Conservation (phyloP, 2,888 invertebrate genomes). For the Campoletis raptor region DNA sequence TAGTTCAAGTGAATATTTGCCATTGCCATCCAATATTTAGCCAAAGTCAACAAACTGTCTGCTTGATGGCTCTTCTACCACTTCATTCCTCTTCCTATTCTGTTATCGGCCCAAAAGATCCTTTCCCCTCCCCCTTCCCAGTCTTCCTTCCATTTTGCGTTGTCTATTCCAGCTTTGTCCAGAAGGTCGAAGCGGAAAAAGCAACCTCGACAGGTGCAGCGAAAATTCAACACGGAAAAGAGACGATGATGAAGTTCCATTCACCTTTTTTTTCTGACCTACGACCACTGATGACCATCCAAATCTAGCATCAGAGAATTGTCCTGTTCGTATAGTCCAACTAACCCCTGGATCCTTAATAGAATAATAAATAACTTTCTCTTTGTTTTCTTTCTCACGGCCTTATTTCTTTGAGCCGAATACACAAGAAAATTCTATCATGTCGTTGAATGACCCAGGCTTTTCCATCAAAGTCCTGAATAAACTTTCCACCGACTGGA, state of each 20-base stretch:
- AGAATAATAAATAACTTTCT: conserved; percentile 82
- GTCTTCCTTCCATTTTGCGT: conserved; percentile 63
- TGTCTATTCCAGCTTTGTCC: conserved; percentile 70
- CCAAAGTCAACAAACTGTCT: conserved; percentile 81
- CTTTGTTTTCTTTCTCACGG: conserved; percentile 77
- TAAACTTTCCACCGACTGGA: conserved; percentile 74
- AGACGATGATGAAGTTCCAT: conserved; percentile 48
- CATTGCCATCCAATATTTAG: conserved; percentile 83
- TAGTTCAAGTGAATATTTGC: conserved; percentile 82
- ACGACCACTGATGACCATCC: conserved; percentile 55
- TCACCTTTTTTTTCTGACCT: conserved; percentile 58
- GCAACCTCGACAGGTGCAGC: not conserved
- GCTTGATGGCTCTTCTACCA: conserved; percentile 64
- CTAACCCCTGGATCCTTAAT: conserved; percentile 74
- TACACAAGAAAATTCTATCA: conserved; percentile 39
- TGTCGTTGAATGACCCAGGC: conserved; percentile 20
- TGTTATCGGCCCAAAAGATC: conserved; percentile 79
- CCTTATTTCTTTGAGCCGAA: conserved; percentile 61
- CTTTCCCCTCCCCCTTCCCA: conserved; percentile 75
- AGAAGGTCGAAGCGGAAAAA: conserved; percentile 49
- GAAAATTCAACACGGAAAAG: conserved; percentile 32
- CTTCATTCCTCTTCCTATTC: conserved; percentile 74
- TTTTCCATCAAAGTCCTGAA: conserved; percentile 72
- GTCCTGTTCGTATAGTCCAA: conserved; percentile 62
- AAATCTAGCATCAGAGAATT: conserved; percentile 46